Evolutionary conservation across 2,888 invertebrate genomes (phyloP).

Genomic region (Zygaena filipendulae): DNA sequence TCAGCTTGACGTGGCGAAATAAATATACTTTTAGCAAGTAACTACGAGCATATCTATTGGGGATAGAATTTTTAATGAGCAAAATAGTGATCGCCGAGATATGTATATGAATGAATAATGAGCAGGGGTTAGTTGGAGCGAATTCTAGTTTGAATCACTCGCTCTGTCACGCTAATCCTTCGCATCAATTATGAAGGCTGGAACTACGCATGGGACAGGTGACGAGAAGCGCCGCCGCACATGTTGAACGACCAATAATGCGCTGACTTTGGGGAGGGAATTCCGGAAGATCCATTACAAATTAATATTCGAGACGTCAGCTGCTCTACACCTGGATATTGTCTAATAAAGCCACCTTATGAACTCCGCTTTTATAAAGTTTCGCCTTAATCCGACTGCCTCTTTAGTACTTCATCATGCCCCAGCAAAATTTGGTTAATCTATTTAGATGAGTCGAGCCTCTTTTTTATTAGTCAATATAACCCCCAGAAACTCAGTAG

Average conservation of each 20-base stretch:
- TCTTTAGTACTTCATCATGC: no score
- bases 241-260: constrained; percentile 30
- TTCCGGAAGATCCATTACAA: constrained; percentile 41
- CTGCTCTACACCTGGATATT: constrained; percentile 52
- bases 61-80: constrained; percentile 38
- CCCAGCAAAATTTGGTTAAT: no score
- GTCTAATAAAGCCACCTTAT: constrained; percentile 55
- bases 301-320: constrained; percentile 55
- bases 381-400: no score
- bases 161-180: constrained; percentile 36
- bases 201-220: constrained; percentile 33
- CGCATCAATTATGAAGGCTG: constrained; percentile 42
- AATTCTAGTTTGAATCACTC: constrained; percentile 40
- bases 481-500: no score
- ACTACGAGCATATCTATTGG: no score
- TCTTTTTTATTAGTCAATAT: no score
- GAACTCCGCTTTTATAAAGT: constrained; percentile 53
- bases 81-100: constrained; percentile 34
- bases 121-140: constrained; percentile 31
- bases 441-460: no score
- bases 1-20: no score
- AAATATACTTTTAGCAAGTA: no score
- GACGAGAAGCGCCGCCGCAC: constrained; percentile 24
- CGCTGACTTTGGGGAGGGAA: constrained; percentile 29
- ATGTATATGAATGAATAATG: constrained; percentile 44